Evolutionary conservation across 2,113 vertebrate species (phyloP), one percentile per base, ranked within the genome.

Genomic region (Oncorhynchus nerka): DNA sequence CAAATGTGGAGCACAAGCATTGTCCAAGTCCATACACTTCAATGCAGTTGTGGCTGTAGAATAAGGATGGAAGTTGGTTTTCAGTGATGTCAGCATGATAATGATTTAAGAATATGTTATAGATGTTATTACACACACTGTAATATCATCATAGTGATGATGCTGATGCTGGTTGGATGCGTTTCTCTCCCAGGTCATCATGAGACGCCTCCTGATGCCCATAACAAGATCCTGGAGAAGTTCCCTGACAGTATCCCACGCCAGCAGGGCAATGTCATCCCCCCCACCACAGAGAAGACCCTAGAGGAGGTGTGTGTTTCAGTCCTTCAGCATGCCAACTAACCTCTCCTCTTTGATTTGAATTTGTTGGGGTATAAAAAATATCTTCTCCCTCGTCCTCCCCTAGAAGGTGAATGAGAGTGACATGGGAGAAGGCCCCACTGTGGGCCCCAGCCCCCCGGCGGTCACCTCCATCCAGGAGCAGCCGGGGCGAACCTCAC

Each of bases 171-270:
- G 16, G 16, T 65, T 20, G 9, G 13, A 15, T 57, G 0, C 1
- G 3, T 48, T 5, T 34, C 30, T 22, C 9, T 75, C 51, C 32
- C 77, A 99, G 97, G 98, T 75, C 98, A 99, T 84, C 98, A 99
- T 7, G 98, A 99, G 90, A 98, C 94, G 0, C 98, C 98, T 0
- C 92, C 96, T 45, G 96, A 96, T 32, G 97, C 98, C 0, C 96
- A 96, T 26, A 96, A 92, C 32, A 97, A 96, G 89, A 94, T 98
- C 85, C 91, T 99, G 86, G 96, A 98, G 88, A 94, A 92, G 77
- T 99, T 99, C 81, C 97, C 98, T 0, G 94, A 95, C 78, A 96
- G 92, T 55, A 89, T 99, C 75, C 96, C 97, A 1, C 96, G 93
- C 78, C 93, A 92, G 76, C 93, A 93, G 65, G 95, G 93, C 88